Percentiles rank a stretch among this genome's conserved stretches.
phyloP scores from a whole-genome alignment of 1,140 invertebrate species.

The Nylanderia fulva region DNA sequence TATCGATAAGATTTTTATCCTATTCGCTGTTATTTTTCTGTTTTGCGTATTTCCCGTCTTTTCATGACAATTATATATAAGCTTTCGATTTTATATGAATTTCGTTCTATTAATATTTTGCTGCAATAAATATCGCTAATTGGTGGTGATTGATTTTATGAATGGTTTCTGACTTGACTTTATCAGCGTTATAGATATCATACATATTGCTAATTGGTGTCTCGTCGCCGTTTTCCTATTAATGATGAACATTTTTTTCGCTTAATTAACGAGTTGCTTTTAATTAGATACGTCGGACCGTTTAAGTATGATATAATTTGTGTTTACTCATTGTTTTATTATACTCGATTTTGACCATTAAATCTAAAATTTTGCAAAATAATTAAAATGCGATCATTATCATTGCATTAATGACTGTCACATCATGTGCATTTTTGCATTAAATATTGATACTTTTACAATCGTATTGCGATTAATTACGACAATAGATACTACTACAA shows the following conservation, averaged over 20 bases:
- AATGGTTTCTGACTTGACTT: not conserved
- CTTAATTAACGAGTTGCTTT: not conserved
- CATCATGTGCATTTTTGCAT: not conserved
- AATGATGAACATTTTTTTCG: not conserved
- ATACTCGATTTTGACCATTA: not conserved
- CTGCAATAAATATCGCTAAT: too few relatives aligned
- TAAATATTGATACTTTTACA: not conserved
- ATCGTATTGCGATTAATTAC: not conserved
- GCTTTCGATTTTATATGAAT: slow-evolving; percentile 37
- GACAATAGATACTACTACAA: not conserved
- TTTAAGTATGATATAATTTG: not conserved
- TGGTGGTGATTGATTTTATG: slow-evolving; percentile 4
- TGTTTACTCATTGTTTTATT: not conserved
- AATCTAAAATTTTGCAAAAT: not conserved
- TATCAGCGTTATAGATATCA: not conserved
- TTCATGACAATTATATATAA: slow-evolving; percentile 41
- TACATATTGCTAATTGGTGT: not conserved
- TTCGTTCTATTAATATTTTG: not conserved
- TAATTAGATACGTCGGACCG: not conserved
- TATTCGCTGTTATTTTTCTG: not conserved
- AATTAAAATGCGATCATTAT: not conserved
- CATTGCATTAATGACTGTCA: not conserved
- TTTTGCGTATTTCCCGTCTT: not conserved
- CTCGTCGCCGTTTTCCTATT: not conserved
- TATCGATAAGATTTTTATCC: not conserved